Conservation (phyloP, 2,113 vertebrate species). For the Myotis davidii region DNA sequence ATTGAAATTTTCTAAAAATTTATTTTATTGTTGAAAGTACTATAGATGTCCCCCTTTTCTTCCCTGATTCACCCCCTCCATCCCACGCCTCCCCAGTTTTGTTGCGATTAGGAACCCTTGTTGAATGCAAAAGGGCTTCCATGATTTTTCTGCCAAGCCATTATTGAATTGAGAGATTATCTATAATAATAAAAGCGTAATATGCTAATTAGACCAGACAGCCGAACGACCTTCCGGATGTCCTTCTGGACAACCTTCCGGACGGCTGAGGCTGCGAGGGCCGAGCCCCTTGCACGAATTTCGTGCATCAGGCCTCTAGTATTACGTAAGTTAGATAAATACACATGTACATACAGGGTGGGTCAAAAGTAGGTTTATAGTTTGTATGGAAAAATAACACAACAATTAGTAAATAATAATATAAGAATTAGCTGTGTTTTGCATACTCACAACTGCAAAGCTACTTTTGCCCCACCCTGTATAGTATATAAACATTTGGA, state of each 20-base stretch:
- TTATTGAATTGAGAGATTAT: not conserved
- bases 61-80: not conserved
- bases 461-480: not conserved
- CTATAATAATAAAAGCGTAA: too few relatives aligned
- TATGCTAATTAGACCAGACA: too few relatives aligned
- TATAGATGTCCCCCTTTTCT: not conserved
- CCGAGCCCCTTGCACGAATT: too few relatives aligned
- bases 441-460: not conserved
- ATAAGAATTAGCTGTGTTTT: not conserved
- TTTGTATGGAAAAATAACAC: not conserved
- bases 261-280: too few relatives aligned
- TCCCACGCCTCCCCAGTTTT: not conserved
- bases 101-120: not conserved
- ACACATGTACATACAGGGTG: not conserved
- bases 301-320: too few relatives aligned
- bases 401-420: not conserved
- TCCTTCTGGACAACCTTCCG: too few relatives aligned
- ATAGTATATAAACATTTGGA: not conserved
- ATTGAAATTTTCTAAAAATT: not conserved
- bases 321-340: not conserved
- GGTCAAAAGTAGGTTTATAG: not conserved
- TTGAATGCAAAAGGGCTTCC: not conserved
- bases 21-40: too few relatives aligned
- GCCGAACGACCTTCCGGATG: too few relatives aligned
- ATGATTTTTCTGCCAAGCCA: not conserved